These are phyloP conservation scores for Nothocercus nigrocapillus DNA, from an alignment of 2,113 vertebrate genomes.

Conservation along the genomic window DNA sequence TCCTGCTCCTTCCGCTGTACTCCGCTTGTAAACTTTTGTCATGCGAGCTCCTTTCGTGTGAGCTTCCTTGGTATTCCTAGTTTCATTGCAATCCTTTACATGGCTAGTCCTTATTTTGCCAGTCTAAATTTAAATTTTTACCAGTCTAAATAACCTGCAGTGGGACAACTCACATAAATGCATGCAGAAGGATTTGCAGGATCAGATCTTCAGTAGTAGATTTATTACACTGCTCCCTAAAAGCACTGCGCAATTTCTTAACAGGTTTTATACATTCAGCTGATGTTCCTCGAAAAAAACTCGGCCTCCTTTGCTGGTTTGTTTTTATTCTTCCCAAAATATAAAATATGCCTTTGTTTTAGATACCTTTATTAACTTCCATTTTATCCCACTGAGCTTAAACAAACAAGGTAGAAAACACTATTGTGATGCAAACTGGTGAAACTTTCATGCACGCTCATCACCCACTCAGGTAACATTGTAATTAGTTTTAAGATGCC, in stretches of 20 bases:
- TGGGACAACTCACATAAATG: background rate
- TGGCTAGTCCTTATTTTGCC: background rate
- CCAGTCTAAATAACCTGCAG: background rate
- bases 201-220: background rate
- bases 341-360: background rate
- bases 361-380: background rate
- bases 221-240: background rate
- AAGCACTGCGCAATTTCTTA: background rate
- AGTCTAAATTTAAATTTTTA: background rate
- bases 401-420: background rate
- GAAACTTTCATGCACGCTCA: background rate
- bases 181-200: background rate
- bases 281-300: background rate
- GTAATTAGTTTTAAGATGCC: constrained; percentile 8
- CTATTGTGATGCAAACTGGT: background rate
- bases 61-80: background rate
- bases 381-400: background rate
- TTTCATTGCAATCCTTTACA: background rate
- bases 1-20: background rate
- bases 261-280: background rate
- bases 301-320: background rate
- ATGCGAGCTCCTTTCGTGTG: background rate
- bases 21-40: background rate
- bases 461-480: background rate
- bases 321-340: background rate